Percentiles rank a stretch among this genome's conserved stretches.
Conservation (phyloP, 2,888 invertebrate genomes). For the Eurois occulta region DNA sequence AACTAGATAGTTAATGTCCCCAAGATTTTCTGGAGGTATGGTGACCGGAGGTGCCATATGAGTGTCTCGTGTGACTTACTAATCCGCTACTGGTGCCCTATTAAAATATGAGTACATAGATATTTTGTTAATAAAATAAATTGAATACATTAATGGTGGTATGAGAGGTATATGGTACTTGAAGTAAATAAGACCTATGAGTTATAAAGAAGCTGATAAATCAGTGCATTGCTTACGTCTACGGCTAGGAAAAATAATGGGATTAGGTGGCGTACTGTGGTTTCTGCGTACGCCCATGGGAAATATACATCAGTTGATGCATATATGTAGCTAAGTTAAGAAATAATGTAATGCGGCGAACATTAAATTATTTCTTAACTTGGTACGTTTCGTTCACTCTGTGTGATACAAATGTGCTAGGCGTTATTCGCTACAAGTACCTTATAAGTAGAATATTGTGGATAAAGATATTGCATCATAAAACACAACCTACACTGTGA, state of each 20-base stretch:
- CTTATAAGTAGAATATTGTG: background rate
- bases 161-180: slow-evolving; percentile 19
- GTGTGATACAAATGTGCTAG: background rate
- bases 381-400: background rate
- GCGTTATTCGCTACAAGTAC: slow-evolving; percentile 32
- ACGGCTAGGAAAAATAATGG: background rate
- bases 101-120: slow-evolving; percentile 48
- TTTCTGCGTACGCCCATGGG: background rate
- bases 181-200: slow-evolving; percentile 5
- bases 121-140: slow-evolving; percentile 16
- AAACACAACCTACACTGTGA: background rate
- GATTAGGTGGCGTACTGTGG: background rate
- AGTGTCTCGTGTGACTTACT: slow-evolving; percentile 42
- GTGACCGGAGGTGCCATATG: slow-evolving; percentile 30
- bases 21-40: slow-evolving; percentile 52
- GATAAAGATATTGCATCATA: slow-evolving; percentile 2
- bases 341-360: background rate
- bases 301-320: background rate
- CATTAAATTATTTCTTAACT: no score
- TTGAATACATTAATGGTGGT: background rate
- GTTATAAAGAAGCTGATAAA: no score
- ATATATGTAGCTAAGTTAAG: background rate
- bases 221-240: background rate
- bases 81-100: slow-evolving; percentile 46
- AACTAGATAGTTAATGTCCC: slow-evolving; percentile 33